phyloP scores from a whole-genome alignment of 1,140 invertebrate species.

The Brachionus rubens region DNA sequence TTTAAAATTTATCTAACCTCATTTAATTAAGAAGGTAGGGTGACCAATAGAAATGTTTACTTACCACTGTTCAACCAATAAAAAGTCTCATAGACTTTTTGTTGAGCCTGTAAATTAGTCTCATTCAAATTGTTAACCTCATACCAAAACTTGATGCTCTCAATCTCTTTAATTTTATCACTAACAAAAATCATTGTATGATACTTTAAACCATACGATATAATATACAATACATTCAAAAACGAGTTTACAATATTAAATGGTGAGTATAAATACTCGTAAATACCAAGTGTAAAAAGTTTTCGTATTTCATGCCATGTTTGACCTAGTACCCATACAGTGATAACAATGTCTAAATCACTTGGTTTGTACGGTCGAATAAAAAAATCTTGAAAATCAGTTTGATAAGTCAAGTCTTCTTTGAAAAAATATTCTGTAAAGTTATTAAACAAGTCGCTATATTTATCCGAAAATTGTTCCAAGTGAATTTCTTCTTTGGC shows the following conservation, averaged over 20 bases:
- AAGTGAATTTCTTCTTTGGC: conserved; percentile 35
- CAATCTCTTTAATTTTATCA: not conserved
- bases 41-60: not conserved
- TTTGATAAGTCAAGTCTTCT: not conserved
- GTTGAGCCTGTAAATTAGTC: not conserved
- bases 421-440: conserved; percentile 14
- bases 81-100: conserved; percentile 11
- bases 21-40: no score
- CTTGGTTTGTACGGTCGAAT: conserved; percentile 27
- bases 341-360: conserved; percentile 39
- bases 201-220: conserved; percentile 53
- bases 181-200: conserved; percentile 34
- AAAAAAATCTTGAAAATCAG: conserved; percentile 21
- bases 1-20: not conserved
- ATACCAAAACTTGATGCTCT: conserved; percentile 25
- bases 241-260: conserved; percentile 58
- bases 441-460: not conserved
- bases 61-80: conserved; percentile 46
- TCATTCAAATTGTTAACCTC: not conserved
- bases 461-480: conserved; percentile 21
- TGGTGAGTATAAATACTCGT: conserved; percentile 55
- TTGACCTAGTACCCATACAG: conserved; percentile 50
- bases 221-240: conserved; percentile 55
- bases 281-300: conserved; percentile 52
- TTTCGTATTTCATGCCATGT: conserved; percentile 57